Base-by-base conservation (phyloP, 2,113 vertebrate species). In the Herpailurus yagouaroundi region DNA sequence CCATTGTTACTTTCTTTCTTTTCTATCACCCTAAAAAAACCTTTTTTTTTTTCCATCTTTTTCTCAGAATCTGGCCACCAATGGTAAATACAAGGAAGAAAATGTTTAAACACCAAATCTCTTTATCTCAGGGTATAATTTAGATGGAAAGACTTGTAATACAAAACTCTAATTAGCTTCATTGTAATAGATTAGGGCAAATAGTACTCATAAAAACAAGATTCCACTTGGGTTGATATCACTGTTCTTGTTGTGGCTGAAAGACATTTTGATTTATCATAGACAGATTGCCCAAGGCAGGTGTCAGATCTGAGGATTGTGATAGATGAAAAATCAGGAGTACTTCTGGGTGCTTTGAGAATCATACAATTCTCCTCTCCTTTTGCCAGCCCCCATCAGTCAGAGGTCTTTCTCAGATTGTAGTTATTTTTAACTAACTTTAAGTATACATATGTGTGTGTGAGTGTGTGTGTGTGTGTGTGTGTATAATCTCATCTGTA, bases 401-500 rank as follows among this genome's bases (percentile, higher is more conserved):
- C 92, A 90, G 79, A 82, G 45, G 27, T 80, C 71, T 91, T 97
- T 91, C 91, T 96, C 63, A 93, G 94, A 98, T 18, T 89, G 9
- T 33, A 74, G 81, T 82, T 95, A 79, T 93, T 97, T 97, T 96
- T 97, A 89, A 89, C 38, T 27, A 88, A 64, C 63, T 83, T 96
- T 57, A 91, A 88, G 90, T 71, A 69, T 69, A 64, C 14, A 25
- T 25, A 55, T 68, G 27, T 52, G 60, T 93, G 55, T 57, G 55
- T 21, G 19, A 21, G 55, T 21, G 55, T 57, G 55, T 21, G 55
- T 18, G 57, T 23, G 57, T 60, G 55, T 57, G 55, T 55, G 55
- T 55, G 18, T 57, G 15, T 52, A 52, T 52, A 73, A 73, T 73
- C 36, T 73, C 69, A 73, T 73, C 36, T 79, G 11, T 31, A 74